Base-by-base conservation (phyloP, 2,113 vertebrate genomes). In the Oryzias melastigma region DNA sequence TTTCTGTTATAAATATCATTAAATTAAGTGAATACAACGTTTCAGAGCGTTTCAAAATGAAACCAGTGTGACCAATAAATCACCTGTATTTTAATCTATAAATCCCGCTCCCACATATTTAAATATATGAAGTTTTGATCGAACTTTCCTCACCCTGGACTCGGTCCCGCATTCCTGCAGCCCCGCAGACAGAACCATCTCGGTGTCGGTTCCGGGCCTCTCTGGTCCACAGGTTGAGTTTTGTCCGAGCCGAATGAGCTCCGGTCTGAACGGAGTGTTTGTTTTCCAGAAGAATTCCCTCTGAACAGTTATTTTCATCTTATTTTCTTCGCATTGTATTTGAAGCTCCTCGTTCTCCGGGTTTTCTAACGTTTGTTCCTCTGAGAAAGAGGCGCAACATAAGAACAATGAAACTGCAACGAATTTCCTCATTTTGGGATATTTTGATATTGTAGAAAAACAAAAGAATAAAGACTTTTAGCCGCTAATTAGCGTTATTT, bases 271-370 rank as follows among this genome's bases (percentile, higher is more conserved):
- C 17, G 67, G 77, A 29, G 80, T 10, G 12, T 44, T 43, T 8
- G 20, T 81, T 17, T 65, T 20, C 5, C 52, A n/a, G 52, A 85
- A 80, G 35, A 84, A 70, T n/a, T 27, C 4, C 3, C 75, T 62
- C 49, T 43, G 71, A 0, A 71, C 47, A 1, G 58, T 46, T 51
- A 85, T 59, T 40, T 5, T 65, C 67, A 81, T 8, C 3, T 45
- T 24, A 5, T 48, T 49, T 50, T 84, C 79, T 25, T 55, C 79
- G 20, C 81, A 87, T 17, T n/a, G 18, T 16, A 87, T 43, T 14
- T 70, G 16, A 14, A 68, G 48, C 5, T 58, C 67, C 3, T 6
- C 7, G 17, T 5, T 45, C 4, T 27, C 14, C 6, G 0, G 41
- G 27, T 0, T 17, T 1, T 1, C 29, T n/a, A 3, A 40, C 6